Base-by-base conservation (phyloP, 2,888 invertebrate species). In the Polyploca ridens region DNA sequence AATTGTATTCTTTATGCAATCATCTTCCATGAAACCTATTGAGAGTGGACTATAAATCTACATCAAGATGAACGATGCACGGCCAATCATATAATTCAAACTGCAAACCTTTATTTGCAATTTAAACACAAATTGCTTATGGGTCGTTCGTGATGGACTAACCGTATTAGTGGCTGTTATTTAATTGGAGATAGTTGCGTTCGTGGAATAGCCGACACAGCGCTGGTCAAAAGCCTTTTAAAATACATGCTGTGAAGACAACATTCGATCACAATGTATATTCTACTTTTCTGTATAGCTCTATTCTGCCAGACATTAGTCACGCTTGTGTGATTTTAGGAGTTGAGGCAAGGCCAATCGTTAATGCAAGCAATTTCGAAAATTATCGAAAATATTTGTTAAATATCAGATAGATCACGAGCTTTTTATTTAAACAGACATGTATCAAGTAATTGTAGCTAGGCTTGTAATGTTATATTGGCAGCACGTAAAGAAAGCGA, bases 31-130 rank as follows among this genome's bases (percentile, higher is more conserved):
- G 74, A 78, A 75, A 79, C 78, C 79, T 83, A 84, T 86, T 85
- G 84, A 84, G 82, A 75, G 76, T 75, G 79, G 76, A 74, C 83
- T 79, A 90, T 91, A 90, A 93, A 94, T 94, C 88, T 86, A 85
- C 81, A 93, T 93, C 83, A 92, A 87, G 84, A 80, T 73, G 77
- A 84, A 88, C 85, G 84, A 82, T 88, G 87, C 89, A 89, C 72
- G 74, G 79, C 82, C 90, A 89, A 91, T 92, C 90, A 91, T 89
- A 79, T 85, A 87, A 91, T 92, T 90, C 76, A 88, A 83, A 87
- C 85, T 88, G 89, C 87, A 90, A 87, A 88, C 80, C 78, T 82
- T 83, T 82, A 84, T 88, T 89, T 85, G 91, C 91, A 87, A 88
- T 86, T 86, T 82, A 74, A 75, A 84, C 78, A 80, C 80, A 81